Conservation (phyloP, 2,113 vertebrate species). For the Phyllopteryx taeniolatus region DNA sequence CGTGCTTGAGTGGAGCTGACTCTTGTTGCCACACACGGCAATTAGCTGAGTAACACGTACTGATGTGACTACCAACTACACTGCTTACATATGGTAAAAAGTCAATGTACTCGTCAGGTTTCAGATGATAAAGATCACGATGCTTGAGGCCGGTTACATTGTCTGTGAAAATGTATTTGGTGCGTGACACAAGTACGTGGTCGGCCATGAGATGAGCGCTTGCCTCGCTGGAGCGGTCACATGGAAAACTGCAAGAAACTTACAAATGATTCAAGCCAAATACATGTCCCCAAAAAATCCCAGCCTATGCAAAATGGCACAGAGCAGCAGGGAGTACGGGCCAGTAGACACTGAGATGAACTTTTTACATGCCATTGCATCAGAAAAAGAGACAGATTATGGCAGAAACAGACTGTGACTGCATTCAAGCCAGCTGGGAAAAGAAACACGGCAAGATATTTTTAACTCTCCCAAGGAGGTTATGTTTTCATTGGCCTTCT, state of each 20-base stretch:
- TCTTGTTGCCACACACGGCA: not conserved
- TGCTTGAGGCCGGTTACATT: slow-evolving; percentile 1
- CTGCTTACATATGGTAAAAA: no score
- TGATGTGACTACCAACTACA: no score
- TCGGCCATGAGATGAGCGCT: slow-evolving; percentile 45
- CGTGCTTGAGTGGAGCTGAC: slow-evolving; percentile 12
- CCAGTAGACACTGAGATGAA: not conserved
- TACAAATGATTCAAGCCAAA: slow-evolving; percentile 3
- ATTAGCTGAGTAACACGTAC: not conserved
- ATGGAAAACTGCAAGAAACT: slow-evolving; percentile 33
- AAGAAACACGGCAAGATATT: slow-evolving; percentile 2
- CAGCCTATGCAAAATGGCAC: not conserved
- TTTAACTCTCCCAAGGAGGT: not conserved
- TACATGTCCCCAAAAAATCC: not conserved
- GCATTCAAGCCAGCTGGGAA: not conserved
- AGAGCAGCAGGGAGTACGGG: not conserved
- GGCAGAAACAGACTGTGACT: slow-evolving; percentile 8
- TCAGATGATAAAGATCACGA: no score
- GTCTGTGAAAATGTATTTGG: slow-evolving; percentile 14
- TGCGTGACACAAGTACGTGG: slow-evolving; percentile 20
- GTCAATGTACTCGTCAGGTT: no score
- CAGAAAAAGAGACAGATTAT: not conserved
- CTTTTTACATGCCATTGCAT: not conserved
- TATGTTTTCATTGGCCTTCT: not conserved
- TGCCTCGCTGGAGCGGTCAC: slow-evolving; percentile 37